Evolutionary conservation across 2,888 invertebrate species (phyloP).

Genomic region (Flexamia atlantica): DNA sequence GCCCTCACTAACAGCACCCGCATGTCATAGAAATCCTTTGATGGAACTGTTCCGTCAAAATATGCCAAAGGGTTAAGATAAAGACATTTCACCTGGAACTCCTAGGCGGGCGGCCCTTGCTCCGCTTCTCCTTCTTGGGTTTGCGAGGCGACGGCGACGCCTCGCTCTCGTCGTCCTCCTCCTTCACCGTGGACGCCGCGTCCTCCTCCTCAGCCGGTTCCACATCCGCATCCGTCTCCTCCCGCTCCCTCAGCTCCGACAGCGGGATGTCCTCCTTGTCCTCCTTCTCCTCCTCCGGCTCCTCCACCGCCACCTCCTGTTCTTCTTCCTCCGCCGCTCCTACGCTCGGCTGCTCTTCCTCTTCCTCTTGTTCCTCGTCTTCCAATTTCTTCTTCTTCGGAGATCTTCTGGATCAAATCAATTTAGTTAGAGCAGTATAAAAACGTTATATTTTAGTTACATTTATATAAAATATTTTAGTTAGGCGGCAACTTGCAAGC

Average conservation of each 20-base stretch:
- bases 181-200: conserved; percentile 73
- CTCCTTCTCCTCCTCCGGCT: conserved; percentile 74
- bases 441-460: too few species aligned
- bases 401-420: too few species aligned
- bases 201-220: conserved; percentile 74
- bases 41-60: too few species aligned
- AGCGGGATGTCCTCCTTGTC: conserved; percentile 73
- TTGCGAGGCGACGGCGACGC: conserved; percentile 50
- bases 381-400: conserved; percentile 63
- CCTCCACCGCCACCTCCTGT: conserved; percentile 73
- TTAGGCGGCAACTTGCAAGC: too few species aligned
- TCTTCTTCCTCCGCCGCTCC: conserved; percentile 52
- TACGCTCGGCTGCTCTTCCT: conserved; percentile 36
- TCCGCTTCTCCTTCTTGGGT: conserved; percentile 37
- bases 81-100: conserved; percentile 35
- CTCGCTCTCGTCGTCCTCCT: conserved; percentile 70
- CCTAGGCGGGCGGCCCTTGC: conserved; percentile 3
- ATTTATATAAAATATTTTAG: too few species aligned
- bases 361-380: conserved; percentile 51
- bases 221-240: conserved; percentile 73
- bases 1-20: too few species aligned
- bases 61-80: too few species aligned
- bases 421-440: too few species aligned
- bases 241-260: conserved; percentile 73
- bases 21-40: too few species aligned